These are phyloP conservation scores for Athalia cordata DNA, from an alignment of 2,888 invertebrate species.

Conservation along the genomic window DNA sequence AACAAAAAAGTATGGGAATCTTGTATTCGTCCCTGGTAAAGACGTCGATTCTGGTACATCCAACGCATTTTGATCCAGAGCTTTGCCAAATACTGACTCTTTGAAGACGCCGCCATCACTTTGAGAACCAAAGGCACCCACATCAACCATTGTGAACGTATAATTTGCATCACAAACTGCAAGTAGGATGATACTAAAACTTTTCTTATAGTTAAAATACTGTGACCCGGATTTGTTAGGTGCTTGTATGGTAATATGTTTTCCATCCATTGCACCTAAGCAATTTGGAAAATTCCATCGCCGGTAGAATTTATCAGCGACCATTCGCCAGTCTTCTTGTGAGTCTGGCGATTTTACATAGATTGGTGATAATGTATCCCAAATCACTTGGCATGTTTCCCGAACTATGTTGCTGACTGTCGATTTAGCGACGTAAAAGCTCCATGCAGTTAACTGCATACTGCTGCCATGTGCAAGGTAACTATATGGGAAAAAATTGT, in stretches of 20 bases:
- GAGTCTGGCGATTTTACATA: not conserved
- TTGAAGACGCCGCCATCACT: no score
- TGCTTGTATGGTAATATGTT: constrained; percentile 50
- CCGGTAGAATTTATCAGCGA: constrained; percentile 43
- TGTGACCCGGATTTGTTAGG: constrained; percentile 48
- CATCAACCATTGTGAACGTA: no score
- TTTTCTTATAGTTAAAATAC: constrained; percentile 51
- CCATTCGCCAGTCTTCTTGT: not conserved
- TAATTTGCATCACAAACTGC: constrained; percentile 44
- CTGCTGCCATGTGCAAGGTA: no score
- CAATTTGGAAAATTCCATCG: constrained; percentile 53
- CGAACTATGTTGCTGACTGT: not conserved
- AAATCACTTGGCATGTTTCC: constrained; percentile 2
- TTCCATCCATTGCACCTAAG: constrained; percentile 51
- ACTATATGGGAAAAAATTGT: no score
- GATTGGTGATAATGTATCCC: not conserved
- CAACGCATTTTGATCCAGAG: constrained; percentile 31
- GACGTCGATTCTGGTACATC: not conserved
- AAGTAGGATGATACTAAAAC: constrained; percentile 48
- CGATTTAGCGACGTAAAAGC: not conserved
- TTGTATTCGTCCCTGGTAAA: not conserved
- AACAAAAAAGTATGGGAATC: not conserved
- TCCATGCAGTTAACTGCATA: no score
- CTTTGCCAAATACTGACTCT: no score
- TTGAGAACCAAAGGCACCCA: no score